Base-by-base conservation (phyloP, 2,113 vertebrate species). In the Pantherophis guttatus region DNA sequence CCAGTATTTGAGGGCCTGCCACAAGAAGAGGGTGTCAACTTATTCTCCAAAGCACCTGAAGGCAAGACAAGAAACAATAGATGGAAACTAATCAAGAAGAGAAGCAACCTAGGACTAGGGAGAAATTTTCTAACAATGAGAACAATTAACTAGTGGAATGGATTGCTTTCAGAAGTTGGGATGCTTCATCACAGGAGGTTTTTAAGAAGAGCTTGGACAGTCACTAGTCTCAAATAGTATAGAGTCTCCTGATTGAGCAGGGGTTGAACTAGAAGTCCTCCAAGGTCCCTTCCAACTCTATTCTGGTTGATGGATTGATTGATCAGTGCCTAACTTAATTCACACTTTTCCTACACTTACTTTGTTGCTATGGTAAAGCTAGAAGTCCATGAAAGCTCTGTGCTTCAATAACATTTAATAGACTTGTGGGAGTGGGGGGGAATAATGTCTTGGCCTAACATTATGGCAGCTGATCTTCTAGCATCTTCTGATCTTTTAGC, bases 341-440 rank as follows among this genome's bases (percentile, higher is more conserved):
- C 17, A 21, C 75, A 39, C n/a, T 81, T 17, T 81, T 81, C n/a
- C 15, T 39, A 33, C n/a, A 39, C 6, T 15, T 75, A 75, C 3
- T 39, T 39, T 81, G 17, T 39, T 39, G 15, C 2, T 81, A 39
- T 75, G 70, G 15, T 39, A 81, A 1, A 19, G 7, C 70, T 81
- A 62, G 70, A 81, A 75, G n/a, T 33, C 5, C 15, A 81, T 2
- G 6, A 8, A 75, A 33, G 70, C 6, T n/a, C 10, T 81, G 1
- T 81, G 70, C 7, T 81, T 81, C n/a, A 19, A 2, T 39, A 81
- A 81, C 2, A 8, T 39, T 81, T 81, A 81, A 39, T 5, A 81
- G 70, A 81, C 0, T 7, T 3, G 29, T n/a, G 29, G 12, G 5
- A 3, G 13, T 2, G 6, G 0, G 13, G 29, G 2, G 6, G 2